Base-by-base conservation (phyloP, 2,797 vertebrate genomes). In the Hippopotamyrus pictus region DNA sequence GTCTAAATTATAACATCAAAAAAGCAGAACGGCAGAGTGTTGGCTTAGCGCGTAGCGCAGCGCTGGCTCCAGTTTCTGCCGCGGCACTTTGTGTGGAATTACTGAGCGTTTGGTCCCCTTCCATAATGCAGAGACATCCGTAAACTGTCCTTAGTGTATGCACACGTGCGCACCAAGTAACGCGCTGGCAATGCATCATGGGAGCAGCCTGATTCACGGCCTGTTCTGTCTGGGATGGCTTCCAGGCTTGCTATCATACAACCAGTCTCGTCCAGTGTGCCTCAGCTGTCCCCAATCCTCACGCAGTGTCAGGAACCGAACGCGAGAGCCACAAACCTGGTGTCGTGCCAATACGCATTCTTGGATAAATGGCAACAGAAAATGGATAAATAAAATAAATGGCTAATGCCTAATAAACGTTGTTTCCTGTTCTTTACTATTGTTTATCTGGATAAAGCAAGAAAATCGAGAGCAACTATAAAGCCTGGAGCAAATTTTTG, bases 401-500 rank as follows among this genome's bases (percentile, higher is more conserved):
- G 33, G 29, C 22, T 33, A 84, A 94, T 95, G 93, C 92, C 93
- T 94, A 95, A 95, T 96, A 96, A 96, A 95, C 93, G 91, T 90
- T 93, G 91, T 93, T 89, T 91, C 94, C 94, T 91, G 90, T 94
- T 94, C 69, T 73, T 82, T 46, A 82, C 76, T 82, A 46, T 46
- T 82, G 76, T 82, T 82, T 82, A 44, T 44, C 69, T 82, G 41
- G 19, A 46, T n/a, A 46, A 46, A 44, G 33, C 73, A 79, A 79
- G 19, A 79, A 79, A 79, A n/a, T 9, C 6, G 65, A 79, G 17
- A 46, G 76, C 41, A 95, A 96, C 95, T 94, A 95, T 95, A 91
- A 92, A 85, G 93, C 93, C 96, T 96, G 96, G 96, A 96, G 95
- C 95, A 96, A 96, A 96, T 94, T 94, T 94, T 95, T 94, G 90